Percentiles rank a stretch among this genome's conserved stretches.
phyloP scores from a whole-genome alignment of 2,113 vertebrate genomes.

The Rallus limicola region DNA sequence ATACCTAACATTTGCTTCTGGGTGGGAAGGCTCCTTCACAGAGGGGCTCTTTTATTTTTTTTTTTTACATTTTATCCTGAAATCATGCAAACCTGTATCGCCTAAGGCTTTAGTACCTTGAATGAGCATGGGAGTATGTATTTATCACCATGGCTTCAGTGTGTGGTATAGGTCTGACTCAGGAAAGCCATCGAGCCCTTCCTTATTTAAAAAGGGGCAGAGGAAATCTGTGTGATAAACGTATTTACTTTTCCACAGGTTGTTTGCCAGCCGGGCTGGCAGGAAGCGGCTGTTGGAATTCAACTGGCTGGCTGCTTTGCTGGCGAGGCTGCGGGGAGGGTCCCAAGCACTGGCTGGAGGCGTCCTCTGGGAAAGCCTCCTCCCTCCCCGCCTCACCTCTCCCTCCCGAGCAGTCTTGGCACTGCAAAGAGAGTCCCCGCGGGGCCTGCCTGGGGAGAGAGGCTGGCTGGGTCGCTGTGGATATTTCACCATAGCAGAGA shows the following conservation, averaged over 20 bases:
- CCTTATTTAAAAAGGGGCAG: slow-evolving; percentile 36
- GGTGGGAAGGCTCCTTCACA: background rate
- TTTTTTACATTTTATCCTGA: background rate
- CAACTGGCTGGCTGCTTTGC: background rate
- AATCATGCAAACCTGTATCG: background rate
- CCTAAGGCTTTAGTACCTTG: background rate
- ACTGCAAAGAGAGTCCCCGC: rapidly evolving
- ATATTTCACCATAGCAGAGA: rapidly evolving
- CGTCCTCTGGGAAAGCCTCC: background rate
- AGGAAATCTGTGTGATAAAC: slow-evolving; percentile 49
- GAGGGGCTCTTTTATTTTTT: background rate
- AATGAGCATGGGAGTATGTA: background rate
- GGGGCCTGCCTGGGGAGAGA: rapidly evolving
- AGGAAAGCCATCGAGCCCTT: slow-evolving; percentile 15
- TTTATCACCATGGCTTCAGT: background rate
- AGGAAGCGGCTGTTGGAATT: slow-evolving; percentile 27
- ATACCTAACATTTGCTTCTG: background rate
- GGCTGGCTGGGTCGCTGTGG: background rate
- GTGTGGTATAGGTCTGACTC: background rate
- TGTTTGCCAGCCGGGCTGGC: slow-evolving; percentile 19
- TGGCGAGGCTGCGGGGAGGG: background rate
- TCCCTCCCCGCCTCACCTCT: rapidly evolving
- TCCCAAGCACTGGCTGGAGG: rapidly evolving
- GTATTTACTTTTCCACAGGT: slow-evolving; percentile 49
- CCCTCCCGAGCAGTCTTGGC: background rate